These are phyloP conservation scores for Axinella damicornis DNA, from an alignment of 37 sponge, comb jelly and placozoan species.

Conservation along the genomic window DNA sequence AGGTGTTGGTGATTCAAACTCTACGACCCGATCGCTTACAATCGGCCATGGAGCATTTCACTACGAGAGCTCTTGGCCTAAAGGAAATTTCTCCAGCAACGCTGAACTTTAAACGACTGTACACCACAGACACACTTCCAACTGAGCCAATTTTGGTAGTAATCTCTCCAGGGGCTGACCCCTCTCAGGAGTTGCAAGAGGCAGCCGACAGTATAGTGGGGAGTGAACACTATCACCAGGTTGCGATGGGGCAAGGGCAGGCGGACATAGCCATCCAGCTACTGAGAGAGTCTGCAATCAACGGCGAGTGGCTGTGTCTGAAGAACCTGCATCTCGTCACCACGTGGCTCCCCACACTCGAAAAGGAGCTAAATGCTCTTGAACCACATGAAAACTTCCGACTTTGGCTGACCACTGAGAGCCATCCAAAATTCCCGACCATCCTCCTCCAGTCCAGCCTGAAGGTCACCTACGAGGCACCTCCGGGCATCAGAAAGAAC, in stretches of 20 bases:
- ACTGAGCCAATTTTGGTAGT: conserved; percentile 88
- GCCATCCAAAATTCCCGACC: conserved; percentile 91
- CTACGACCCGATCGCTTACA: conserved; percentile 95
- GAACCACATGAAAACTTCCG: conserved; percentile 84
- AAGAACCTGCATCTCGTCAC: conserved; percentile 98
- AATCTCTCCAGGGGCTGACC: conserved; percentile 97
- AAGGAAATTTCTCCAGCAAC: conserved; percentile 85
- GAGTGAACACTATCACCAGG: conserved; percentile 85
- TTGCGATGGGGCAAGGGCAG: conserved; percentile 99
- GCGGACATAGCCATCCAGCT: conserved; percentile 80
- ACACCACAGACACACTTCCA: conserved; percentile 68
- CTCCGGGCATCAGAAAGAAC: conserved; percentile 95
- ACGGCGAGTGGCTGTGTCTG: conserved; percentile 96
- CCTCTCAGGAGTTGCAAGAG: conserved; percentile 97
- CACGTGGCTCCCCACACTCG: conserved; percentile 89
- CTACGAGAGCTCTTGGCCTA: conserved; percentile 64
- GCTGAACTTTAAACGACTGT: conserved; percentile 82
- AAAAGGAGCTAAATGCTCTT: conserved; percentile 90
- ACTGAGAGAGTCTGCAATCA: conserved; percentile 83
- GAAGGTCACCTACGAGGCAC: conserved; percentile 91
- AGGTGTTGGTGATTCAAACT: conserved; percentile 89
- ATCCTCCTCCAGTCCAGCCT: conserved; percentile 90
- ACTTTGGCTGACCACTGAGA: conserved; percentile 95
- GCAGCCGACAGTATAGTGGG: conserved; percentile 86
- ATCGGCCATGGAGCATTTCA: conserved; percentile 89